Evolutionary conservation across 23 tunicate species (phyloP), one percentile per base, ranked within the genome.

Genomic region (Clavelina lepadiformis): DNA sequence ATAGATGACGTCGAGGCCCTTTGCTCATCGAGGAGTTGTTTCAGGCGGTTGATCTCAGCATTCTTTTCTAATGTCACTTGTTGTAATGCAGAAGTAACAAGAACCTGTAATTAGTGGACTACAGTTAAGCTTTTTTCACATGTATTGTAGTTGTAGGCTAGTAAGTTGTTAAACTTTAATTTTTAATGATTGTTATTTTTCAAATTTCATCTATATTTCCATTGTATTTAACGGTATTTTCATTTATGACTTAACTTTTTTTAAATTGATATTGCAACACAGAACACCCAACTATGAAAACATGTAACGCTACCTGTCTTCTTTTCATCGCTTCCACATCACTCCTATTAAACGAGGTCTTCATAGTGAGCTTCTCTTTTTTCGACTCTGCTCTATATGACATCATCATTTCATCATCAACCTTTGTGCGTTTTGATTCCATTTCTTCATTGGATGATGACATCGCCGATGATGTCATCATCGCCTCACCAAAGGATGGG

Each of bases 261-360:
- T n/a, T n/a, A n/a, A n/a, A n/a, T n/a, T n/a, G n/a, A n/a, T n/a
- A n/a, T n/a, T n/a, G n/a, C n/a, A n/a, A n/a, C n/a, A n/a, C n/a
- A n/a, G n/a, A n/a, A n/a, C n/a, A n/a, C n/a, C n/a, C n/a, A n/a
- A n/a, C n/a, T n/a, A n/a, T n/a, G n/a, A n/a, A n/a, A n/a, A n/a
- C n/a, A n/a, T n/a, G n/a, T n/a, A n/a, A n/a, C n/a, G n/a, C n/a
- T 32, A 86, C 95, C 75, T 86, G 95, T 55, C 95, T 65, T 29
- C 84, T 72, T 47, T 74, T 86, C 18, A 85, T 66, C 24, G 84
- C 72, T 22, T 73, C 85, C 36, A 77, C 95, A 35, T 77, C 84
- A 26, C 67, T 52, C 28, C 58, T 77, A 54, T 67, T 86, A 29
- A 69, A 65, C 28, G 76, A 71, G 28, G 63, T 61, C 47, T 71